Evolutionary conservation across 2,113 vertebrate genomes (phyloP).

Genomic region (Aythya baeri): DNA sequence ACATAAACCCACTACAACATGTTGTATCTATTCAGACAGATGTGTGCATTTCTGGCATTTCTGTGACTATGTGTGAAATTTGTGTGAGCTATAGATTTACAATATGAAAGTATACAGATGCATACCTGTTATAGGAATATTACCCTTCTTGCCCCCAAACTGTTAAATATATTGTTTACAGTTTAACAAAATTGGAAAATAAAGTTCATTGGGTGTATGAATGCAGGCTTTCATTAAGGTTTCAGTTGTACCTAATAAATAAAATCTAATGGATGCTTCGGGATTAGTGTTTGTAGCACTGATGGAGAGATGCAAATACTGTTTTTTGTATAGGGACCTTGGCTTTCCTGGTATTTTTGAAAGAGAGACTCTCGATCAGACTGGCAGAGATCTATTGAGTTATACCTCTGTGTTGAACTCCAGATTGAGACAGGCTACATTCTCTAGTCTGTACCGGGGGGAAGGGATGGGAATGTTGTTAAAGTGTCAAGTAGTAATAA

Average conservation of each 20-base stretch:
- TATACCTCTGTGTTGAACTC: constrained; percentile 51
- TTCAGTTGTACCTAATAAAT: not conserved
- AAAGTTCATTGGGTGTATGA: not conserved
- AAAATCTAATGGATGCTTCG: constrained; percentile 44
- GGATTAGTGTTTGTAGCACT: constrained; percentile 43
- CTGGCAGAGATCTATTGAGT: constrained; percentile 66
- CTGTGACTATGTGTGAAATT: fast-evolving
- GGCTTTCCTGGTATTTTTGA: constrained; percentile 47
- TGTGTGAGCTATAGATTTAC: not conserved
- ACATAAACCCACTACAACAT: too few relatives aligned
- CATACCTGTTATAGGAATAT: not conserved
- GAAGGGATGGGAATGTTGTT: not conserved
- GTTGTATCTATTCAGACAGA: not conserved
- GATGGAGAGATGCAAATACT: constrained; percentile 44
- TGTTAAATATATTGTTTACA: not conserved
- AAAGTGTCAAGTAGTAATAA: constrained; percentile 3
- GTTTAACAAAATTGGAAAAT: not conserved
- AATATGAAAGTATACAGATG: not conserved
- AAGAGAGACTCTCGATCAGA: constrained; percentile 52
- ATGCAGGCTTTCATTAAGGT: not conserved
- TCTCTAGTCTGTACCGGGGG: not conserved
- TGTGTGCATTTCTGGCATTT: not conserved
- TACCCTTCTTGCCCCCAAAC: fast-evolving
- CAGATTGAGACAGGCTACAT: constrained; percentile 33
- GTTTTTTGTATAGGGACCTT: not conserved